Evolutionary conservation across 2,888 invertebrate species (phyloP).

Genomic region (Tuberolachnus salignus): DNA sequence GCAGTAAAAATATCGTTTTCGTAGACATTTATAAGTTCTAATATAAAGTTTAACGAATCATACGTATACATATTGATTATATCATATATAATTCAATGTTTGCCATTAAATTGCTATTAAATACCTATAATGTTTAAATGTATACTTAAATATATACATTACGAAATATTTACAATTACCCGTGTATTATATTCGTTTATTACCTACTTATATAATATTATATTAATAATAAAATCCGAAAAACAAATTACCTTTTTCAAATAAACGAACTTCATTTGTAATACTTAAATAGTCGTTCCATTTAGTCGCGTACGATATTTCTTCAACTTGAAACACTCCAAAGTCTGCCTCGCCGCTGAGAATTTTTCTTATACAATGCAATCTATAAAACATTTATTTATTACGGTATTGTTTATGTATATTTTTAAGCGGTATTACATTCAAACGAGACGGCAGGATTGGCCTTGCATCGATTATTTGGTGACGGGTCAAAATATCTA

Average conservation of each 20-base stretch:
- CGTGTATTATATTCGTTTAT: too few species aligned
- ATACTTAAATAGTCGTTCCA: slow-evolving; percentile 54
- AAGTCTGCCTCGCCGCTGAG: slow-evolving; percentile 81
- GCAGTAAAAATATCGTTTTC: too few species aligned
- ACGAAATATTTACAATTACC: too few species aligned
- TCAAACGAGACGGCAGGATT: neutral
- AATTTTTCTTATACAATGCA: slow-evolving; percentile 81
- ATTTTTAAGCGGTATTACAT: neutral
- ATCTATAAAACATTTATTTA: slow-evolving; percentile 64
- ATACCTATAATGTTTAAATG: too few species aligned
- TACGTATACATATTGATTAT: too few species aligned
- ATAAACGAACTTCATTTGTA: slow-evolving; percentile 56
- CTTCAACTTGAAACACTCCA: slow-evolving; percentile 82
- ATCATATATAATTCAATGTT: too few species aligned
- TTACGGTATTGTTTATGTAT: neutral
- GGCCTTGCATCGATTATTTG: neutral
- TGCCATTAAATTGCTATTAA: too few species aligned
- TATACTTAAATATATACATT: too few species aligned
- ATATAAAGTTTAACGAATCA: too few species aligned
- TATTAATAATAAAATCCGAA: neutral
- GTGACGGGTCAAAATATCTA: too few species aligned
- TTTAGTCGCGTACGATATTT: slow-evolving; percentile 74
- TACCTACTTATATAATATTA: too few species aligned
- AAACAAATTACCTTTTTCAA: slow-evolving; percentile 47
- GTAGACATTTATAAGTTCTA: too few species aligned